phyloP scores from a whole-genome alignment of 2,888 invertebrate species.

The Spisula solida region DNA sequence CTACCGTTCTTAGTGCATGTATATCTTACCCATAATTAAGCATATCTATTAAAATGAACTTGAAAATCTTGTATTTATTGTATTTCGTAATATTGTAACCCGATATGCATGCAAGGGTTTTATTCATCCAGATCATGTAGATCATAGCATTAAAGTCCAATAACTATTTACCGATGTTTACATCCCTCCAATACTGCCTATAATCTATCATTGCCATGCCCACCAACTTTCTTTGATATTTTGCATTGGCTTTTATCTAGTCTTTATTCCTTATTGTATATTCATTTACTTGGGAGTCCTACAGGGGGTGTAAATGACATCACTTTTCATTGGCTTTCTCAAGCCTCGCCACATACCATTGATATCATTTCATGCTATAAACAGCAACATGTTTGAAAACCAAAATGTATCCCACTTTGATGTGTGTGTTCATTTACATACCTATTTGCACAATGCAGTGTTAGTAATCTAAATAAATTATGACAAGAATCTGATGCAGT shows the following conservation, averaged over 20 bases:
- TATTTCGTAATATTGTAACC: not conserved
- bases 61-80: too few relatives aligned
- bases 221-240: not conserved
- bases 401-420: not conserved
- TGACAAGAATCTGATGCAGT: not conserved
- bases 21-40: too few relatives aligned
- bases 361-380: not conserved
- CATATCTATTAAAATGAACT: too few relatives aligned
- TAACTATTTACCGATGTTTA: not conserved
- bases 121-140: not conserved
- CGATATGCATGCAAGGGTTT: not conserved
- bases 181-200: not conserved
- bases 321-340: not conserved
- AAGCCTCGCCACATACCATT: not conserved
- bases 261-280: not conserved
- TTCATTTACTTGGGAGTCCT: not conserved
- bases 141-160: not conserved
- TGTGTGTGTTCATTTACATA: not conserved
- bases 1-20: too few relatives aligned
- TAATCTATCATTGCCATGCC: not conserved
- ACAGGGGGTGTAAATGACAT: not conserved
- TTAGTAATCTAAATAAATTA: not conserved
- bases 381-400: not conserved
- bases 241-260: not conserved
- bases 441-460: not conserved